phyloP scores from a whole-genome alignment of 2,113 vertebrate genomes.

The Trogon melanurus region DNA sequence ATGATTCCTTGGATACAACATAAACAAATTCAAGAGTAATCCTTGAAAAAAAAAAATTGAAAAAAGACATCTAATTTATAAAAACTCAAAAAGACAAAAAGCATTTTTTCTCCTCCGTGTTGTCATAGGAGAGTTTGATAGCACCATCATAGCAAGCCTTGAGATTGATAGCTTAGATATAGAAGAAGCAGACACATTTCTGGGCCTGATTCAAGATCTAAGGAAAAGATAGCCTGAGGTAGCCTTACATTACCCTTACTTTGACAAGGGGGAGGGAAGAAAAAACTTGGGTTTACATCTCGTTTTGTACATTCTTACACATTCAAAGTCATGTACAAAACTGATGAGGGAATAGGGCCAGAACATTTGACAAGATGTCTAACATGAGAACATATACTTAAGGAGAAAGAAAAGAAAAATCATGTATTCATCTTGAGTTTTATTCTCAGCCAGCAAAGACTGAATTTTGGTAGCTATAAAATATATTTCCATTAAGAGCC shows the following conservation, averaged over 20 bases:
- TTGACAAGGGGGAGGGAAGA: background rate
- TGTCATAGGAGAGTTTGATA: conserved; percentile 43
- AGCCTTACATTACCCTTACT: background rate
- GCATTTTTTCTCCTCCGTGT: conserved; percentile 9
- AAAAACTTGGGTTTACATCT: background rate
- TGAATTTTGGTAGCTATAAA: background rate
- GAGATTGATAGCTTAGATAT: background rate
- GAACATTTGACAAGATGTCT: background rate
- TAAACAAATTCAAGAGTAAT: background rate
- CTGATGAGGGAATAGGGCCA: background rate
- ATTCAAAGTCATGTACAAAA: background rate
- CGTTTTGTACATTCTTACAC: background rate
- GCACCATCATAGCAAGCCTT: conserved; percentile 18
- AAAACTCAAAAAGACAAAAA: conserved; percentile 23
- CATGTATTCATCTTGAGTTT: background rate
- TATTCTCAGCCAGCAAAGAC: background rate
- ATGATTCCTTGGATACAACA: background rate
- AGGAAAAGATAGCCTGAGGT: background rate
- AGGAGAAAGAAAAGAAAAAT: background rate
- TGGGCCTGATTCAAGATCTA: conserved; percentile 22
- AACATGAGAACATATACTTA: background rate
- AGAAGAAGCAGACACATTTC: background rate
- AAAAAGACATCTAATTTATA: background rate
- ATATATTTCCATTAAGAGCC: background rate
- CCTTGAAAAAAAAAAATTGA: background rate